Evolutionary conservation across 1,140 invertebrate genomes (phyloP).

Genomic region (Ips nitidus): DNA sequence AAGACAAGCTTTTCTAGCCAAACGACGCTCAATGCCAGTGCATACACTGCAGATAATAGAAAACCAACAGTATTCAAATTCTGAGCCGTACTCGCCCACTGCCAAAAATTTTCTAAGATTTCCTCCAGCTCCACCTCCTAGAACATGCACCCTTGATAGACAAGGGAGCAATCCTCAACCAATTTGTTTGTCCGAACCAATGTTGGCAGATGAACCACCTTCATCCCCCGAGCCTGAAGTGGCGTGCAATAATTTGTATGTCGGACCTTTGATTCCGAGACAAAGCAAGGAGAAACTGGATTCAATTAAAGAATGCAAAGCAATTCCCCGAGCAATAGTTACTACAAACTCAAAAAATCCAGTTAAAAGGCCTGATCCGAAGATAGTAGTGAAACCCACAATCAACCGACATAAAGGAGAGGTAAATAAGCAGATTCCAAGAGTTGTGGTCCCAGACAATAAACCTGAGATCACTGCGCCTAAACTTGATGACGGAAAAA

Average conservation of each 20-base stretch:
- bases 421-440: conserved; percentile 42
- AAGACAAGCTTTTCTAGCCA: conserved; percentile 50
- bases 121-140: conserved; percentile 65
- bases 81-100: conserved; percentile 51
- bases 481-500: conserved; percentile 5
- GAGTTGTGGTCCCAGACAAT: conserved; percentile 46
- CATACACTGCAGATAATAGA: conserved; percentile 52
- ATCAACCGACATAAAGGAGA: conserved; percentile 39
- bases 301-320: conserved; percentile 40
- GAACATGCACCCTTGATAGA: conserved; percentile 62
- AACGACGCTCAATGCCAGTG: conserved; percentile 59
- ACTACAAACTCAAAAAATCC: conserved; percentile 43
- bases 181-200: conserved; percentile 51
- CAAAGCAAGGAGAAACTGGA: conserved; percentile 28
- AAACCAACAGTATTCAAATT: conserved; percentile 46
- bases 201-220: conserved; percentile 52
- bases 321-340: conserved; percentile 43
- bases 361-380: conserved; percentile 47
- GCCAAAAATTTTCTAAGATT: conserved; percentile 50
- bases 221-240: conserved; percentile 51
- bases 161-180: conserved; percentile 44
- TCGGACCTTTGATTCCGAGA: conserved; percentile 57
- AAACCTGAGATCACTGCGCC: conserved; percentile 23
- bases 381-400: conserved; percentile 49
- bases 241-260: conserved; percentile 56